Evolutionary conservation across 2,888 invertebrate genomes (phyloP).

Genomic region (Corbicula japonica): DNA sequence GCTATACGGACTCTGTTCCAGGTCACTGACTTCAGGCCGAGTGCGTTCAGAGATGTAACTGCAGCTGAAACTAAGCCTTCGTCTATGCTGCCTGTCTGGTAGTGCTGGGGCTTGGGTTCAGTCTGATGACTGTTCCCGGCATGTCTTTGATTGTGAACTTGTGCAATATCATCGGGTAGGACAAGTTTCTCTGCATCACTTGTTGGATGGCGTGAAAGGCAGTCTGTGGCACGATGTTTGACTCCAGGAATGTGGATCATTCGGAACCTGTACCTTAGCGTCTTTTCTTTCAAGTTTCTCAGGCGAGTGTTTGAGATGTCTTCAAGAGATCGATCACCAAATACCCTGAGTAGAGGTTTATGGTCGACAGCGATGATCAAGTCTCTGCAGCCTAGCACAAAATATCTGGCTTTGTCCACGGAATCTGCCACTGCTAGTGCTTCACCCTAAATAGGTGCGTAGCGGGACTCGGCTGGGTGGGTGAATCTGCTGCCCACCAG

Average conservation of each 20-base stretch:
- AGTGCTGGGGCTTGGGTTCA: neutral
- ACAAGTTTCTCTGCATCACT: conserved; percentile 19
- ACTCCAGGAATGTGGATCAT: conserved; percentile 50
- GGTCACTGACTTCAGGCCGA: conserved; percentile 49
- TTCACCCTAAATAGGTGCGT: no score
- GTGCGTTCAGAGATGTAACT: conserved; percentile 8
- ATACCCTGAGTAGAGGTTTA: conserved; percentile 53
- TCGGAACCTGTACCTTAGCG: conserved; percentile 44
- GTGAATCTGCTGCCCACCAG: conserved; percentile 67
- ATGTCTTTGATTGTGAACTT: neutral
- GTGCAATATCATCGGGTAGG: conserved; percentile 46
- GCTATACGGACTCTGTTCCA: conserved; percentile 62
- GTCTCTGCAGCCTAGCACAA: conserved; percentile 49
- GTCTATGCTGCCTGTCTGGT: neutral
- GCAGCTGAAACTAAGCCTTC: neutral
- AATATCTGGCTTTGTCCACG: conserved; percentile 46
- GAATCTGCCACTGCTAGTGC: conserved; percentile 51
- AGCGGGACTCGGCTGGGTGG: no score
- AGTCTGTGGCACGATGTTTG: conserved; percentile 53
- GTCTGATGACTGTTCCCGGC: neutral
- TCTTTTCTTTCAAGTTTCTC: conserved; percentile 48
- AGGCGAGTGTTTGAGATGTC: conserved; percentile 61
- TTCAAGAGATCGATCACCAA: conserved; percentile 51
- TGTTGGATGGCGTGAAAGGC: conserved; percentile 56
- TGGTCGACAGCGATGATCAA: conserved; percentile 59